Base-by-base conservation (phyloP, 2,113 vertebrate genomes). In the Sisor rabdophorus region DNA sequence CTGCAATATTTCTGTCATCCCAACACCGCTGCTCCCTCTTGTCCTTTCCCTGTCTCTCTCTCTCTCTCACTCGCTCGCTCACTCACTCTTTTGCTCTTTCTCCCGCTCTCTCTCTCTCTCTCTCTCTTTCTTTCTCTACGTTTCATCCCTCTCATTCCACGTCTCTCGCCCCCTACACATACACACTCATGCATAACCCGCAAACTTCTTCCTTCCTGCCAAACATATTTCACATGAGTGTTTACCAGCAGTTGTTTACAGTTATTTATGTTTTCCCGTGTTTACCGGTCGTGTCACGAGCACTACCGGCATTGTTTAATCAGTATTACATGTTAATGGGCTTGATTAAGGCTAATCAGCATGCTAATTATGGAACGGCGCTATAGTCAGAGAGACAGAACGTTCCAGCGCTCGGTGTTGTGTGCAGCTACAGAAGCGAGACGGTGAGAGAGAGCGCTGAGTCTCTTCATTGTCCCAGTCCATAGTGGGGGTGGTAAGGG, bases 1-100 rank as follows among this genome's bases (percentile, higher is more conserved):
- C 91, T 93, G 91, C 89, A 93, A 92, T 93, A 91, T 91, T 93
- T 93, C 92, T 94, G 94, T 93, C 81, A 82, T 77, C 81, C 67
- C 67, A 68, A 80, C 93, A 92, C 91, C 85, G 76, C 54, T 76
- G 79, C 78, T 77, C 63, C 69, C 68, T 75, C 74, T 80, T 64
- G 61, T 74, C 65, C 61, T 28, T 28, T 64, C 47, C 40, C 40
- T 76, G 75, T 75, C 78, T 63, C 13, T 63, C 78, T 67, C 81
- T 70, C 63, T 75, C 22, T 64, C 71, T 83, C 83, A 67, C 77
- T 83, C 83, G 70, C 77, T 82, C 75, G 77, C 75, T 70, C 44
- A 15, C 73, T 79, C 59, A 77, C 56, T 79, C 81, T 73, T 44
- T 60, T 48, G 47, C 26, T 67, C 36, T 67, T 54, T 20, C n/a